Conservation (phyloP, 2,888 invertebrate species). For the Clusia tigrina region DNA sequence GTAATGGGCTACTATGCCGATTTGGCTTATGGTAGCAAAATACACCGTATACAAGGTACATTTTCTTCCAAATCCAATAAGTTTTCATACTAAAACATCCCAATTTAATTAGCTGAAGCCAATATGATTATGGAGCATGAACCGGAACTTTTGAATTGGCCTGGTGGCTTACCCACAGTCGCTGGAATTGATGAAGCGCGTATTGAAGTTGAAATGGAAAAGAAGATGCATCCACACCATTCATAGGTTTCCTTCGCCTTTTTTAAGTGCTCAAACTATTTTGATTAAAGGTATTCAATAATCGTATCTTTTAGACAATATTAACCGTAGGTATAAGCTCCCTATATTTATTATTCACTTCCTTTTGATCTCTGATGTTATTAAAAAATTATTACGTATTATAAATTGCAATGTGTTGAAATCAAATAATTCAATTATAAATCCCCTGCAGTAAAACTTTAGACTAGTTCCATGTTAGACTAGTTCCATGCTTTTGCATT, state of each 20-base stretch:
- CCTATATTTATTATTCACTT: no score
- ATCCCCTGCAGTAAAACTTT: no score
- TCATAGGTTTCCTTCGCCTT: conserved; percentile 46
- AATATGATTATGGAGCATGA: conserved; percentile 82
- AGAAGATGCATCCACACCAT: conserved; percentile 71
- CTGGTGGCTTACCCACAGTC: conserved; percentile 78
- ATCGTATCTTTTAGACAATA: background rate
- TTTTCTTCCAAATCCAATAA: background rate
- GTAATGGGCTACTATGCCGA: conserved; percentile 77
- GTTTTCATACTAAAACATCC: background rate
- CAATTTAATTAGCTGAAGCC: conserved; percentile 70
- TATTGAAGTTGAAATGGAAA: conserved; percentile 71
- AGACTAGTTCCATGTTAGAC: no score
- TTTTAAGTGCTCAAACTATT: background rate
- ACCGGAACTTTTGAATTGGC: conserved; percentile 73
- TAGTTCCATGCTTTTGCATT: no score
- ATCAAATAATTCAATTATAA: no score
- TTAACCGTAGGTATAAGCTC: no score
- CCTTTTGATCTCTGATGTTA: no score
- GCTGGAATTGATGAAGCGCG: conserved; percentile 75
- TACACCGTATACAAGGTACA: conserved; percentile 77
- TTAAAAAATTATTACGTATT: no score
- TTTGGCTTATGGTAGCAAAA: conserved; percentile 79
- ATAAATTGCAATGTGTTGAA: no score
- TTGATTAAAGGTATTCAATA: background rate